phyloP scores from a whole-genome alignment of 1,140 invertebrate genomes.

The Harpegnathos saltator region DNA sequence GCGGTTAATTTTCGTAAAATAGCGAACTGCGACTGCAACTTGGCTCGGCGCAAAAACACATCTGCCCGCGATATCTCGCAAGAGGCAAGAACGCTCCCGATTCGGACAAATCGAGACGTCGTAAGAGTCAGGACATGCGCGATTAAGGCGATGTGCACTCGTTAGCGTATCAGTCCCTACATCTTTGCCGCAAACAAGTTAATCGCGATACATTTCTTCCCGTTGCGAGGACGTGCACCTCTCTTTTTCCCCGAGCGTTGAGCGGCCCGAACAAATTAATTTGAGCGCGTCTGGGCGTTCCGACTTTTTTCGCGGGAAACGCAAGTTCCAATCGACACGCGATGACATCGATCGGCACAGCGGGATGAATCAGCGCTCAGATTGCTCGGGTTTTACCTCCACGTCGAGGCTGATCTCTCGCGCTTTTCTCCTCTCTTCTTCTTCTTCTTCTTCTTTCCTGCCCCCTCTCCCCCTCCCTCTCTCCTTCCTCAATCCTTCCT shows the following conservation, averaged over 20 bases:
- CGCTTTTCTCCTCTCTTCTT: background rate
- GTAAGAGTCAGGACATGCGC: background rate
- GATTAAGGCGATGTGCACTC: background rate
- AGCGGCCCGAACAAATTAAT: conserved; percentile 47
- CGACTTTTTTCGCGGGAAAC: conserved; percentile 7
- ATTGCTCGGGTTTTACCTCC: conserved; percentile 66
- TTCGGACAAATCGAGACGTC: background rate
- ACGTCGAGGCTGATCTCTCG: conserved; percentile 1
- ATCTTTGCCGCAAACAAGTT: conserved; percentile 23
- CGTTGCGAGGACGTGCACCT: background rate
- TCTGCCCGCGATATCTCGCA: no score
- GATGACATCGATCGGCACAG: conserved; percentile 67
- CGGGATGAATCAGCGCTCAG: conserved; percentile 56
- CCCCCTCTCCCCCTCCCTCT: background rate
- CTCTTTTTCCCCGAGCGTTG: background rate
- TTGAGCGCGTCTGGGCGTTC: conserved; percentile 60
- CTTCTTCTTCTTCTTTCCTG: no score
- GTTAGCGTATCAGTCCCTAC: background rate
- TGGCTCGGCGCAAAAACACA: no score
- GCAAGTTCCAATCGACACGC: conserved; percentile 53
- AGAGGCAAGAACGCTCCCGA: background rate
- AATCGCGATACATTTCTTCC: background rate
- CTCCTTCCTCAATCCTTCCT: background rate
- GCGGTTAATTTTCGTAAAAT: no score
- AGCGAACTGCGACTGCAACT: no score